Base-by-base conservation (phyloP, 2,113 vertebrate species). In the Rhodinocichla rosea region DNA sequence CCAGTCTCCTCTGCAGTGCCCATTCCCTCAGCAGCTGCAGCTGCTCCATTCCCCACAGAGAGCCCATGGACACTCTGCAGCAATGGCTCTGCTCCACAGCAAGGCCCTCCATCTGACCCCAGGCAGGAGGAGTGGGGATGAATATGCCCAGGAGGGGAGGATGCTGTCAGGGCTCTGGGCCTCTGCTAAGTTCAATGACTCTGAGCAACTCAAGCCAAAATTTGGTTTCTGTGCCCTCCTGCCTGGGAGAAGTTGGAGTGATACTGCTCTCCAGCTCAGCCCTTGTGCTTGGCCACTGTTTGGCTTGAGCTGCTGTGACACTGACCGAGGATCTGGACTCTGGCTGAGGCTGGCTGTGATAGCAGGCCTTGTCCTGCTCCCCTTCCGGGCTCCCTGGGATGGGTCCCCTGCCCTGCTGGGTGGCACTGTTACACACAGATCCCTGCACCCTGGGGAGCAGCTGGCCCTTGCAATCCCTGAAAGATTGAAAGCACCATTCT, bases 381-480 rank as follows among this genome's bases (percentile, higher is more conserved):
- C 26, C 9, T 53, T 1, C 32, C 2, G 11, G 47, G 9, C 5
- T 22, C 14, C 6, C 32, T 42, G 39, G 39, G 13, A 27, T 5
- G 8, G 37, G 21, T 26, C 2, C 35, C 15, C 32, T 55, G 15
- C 7, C 8, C 18, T 40, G 4, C 16, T 80, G 63, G 18, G 27
- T 44, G 44, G 4, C 28, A 23, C 47, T 50, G 15, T 22, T 2
- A 7, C 2, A 1, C 27, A 13, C 5, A 27, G 27, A 18, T 80
- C 8, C 2, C 22, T 2, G 6, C 10, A 35, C 7, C 9, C 21
- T 16, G 37, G 9, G 20, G 27, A 92, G 37, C 15, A 67, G 37
- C 23, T 0, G 0, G n/a, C 16, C 19, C 32, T 64, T 0, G 4
- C 6, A 10, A 23, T 59, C 14, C 11, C 11, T 45, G 26, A 24